Evolutionary conservation across 1,140 invertebrate genomes (phyloP).

Genomic region (Drosophila rhopaloa): DNA sequence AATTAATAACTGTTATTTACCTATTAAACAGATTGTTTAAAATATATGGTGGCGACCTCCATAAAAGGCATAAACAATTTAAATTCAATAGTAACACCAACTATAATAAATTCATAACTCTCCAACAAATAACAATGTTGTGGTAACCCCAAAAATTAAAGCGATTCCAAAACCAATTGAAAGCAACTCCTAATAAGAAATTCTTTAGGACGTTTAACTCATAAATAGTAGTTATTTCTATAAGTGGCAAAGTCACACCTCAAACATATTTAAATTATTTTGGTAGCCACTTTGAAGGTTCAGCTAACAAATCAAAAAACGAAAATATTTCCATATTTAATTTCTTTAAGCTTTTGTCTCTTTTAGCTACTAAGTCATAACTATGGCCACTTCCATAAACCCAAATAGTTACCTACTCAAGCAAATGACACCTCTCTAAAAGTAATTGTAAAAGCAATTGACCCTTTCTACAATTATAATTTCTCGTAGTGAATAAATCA

Average conservation of each 20-base stretch:
- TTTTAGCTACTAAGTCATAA: slow-evolving; percentile 10
- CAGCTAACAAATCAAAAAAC: not conserved
- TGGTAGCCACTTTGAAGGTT: too few relatives aligned
- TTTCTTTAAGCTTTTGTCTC: not conserved
- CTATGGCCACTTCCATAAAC: slow-evolving; percentile 2
- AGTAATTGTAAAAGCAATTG: slow-evolving; percentile 10
- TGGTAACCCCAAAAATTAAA: too few relatives aligned
- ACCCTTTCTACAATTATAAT: slow-evolving; percentile 14
- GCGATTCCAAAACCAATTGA: too few relatives aligned
- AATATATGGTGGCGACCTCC: too few relatives aligned
- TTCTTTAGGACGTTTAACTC: not conserved
- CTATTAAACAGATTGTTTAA: too few relatives aligned
- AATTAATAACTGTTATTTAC: too few relatives aligned
- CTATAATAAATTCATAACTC: too few relatives aligned
- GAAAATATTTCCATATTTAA: not conserved
- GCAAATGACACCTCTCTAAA: slow-evolving; percentile 8
- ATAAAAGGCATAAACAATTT: too few relatives aligned
- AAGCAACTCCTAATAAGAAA: too few relatives aligned
- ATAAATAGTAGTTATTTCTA: not conserved
- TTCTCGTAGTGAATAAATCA: slow-evolving; percentile 16
- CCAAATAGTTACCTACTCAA: not conserved
- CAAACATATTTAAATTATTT: too few relatives aligned
- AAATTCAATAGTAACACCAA: too few relatives aligned
- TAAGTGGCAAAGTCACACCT: not conserved
- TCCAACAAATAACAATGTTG: too few relatives aligned